These are phyloP conservation scores for Calameuta filiformis DNA, from an alignment of 2,888 invertebrate genomes.

Conservation along the genomic window DNA sequence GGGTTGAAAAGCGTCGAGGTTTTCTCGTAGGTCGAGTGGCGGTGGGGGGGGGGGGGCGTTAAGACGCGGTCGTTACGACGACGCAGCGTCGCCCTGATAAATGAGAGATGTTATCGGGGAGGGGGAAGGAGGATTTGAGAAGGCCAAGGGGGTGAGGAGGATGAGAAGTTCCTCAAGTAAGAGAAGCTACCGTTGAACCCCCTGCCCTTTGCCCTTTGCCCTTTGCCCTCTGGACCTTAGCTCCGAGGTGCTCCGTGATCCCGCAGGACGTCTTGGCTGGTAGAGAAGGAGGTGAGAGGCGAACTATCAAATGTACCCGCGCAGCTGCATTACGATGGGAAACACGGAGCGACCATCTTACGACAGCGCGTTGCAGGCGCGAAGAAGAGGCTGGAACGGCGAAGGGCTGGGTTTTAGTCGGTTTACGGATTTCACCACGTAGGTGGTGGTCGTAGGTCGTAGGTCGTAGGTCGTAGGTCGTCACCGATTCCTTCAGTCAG, in stretches of 20 bases:
- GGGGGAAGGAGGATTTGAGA: constrained; percentile 27
- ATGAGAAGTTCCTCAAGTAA: neutral
- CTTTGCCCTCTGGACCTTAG: neutral
- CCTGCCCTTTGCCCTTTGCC: no score
- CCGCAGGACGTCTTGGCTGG: neutral
- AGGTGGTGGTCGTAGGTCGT: neutral
- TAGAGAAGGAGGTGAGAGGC: no score
- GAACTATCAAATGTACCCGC: no score
- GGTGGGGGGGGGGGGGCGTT: constrained; percentile 28
- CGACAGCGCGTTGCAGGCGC: neutral
- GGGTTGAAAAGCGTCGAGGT: neutral
- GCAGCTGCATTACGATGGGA: neutral
- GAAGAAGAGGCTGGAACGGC: neutral
- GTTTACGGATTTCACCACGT: neutral
- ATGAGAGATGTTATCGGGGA: constrained; percentile 47
- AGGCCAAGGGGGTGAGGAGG: constrained; percentile 24
- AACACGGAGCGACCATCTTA: neutral
- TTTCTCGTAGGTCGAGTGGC: neutral
- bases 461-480: no score
- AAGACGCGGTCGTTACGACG: constrained; percentile 44
- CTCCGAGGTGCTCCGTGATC: neutral
- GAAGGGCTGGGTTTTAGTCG: neutral
- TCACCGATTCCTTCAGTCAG: neutral
- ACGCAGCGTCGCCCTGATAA: constrained; percentile 41
- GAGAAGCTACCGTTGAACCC: no score